Conservation (phyloP, 1,140 invertebrate species). For the Drosophila bifasciata region DNA sequence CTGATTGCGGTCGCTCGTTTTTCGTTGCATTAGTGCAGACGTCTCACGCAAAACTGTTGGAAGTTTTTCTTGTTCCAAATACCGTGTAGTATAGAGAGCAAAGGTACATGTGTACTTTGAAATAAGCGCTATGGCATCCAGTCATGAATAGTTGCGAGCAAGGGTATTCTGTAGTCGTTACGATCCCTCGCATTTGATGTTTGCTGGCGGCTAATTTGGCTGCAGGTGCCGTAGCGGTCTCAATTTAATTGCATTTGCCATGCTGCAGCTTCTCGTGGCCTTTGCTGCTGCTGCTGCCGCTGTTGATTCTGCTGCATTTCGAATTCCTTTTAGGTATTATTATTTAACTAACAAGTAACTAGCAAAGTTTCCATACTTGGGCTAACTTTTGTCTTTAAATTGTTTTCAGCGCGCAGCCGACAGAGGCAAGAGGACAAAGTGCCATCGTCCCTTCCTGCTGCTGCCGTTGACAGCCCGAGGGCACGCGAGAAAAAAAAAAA, state of each 20-base stretch:
- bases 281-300: slow-evolving; percentile 14
- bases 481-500: background rate
- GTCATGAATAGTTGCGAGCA: no score
- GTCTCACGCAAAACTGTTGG: slow-evolving; percentile 9
- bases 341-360: slow-evolving; percentile 81
- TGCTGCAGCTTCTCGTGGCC: background rate
- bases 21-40: slow-evolving; percentile 11
- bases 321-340: slow-evolving; percentile 76
- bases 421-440: slow-evolving; percentile 58
- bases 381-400: slow-evolving; percentile 74
- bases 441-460: slow-evolving; percentile 17
- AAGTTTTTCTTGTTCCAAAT: slow-evolving; percentile 3
- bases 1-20: background rate
- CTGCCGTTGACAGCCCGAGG: slow-evolving; percentile 51
- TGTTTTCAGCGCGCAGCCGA: slow-evolving; percentile 48
- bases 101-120: no score
- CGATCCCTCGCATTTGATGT: background rate
- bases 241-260: slow-evolving; percentile 69
- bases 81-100: background rate
- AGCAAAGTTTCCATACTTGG: slow-evolving; percentile 78
- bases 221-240: slow-evolving; percentile 53
- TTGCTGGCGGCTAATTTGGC: slow-evolving; percentile 23
- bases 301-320: slow-evolving; percentile 37
- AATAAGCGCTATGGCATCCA: background rate
- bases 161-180: no score